Percentiles rank a stretch among this genome's conserved stretches.
Evolutionary conservation across 2,797 vertebrate species (phyloP).

Genomic region (Syngnathus rostellatus): DNA sequence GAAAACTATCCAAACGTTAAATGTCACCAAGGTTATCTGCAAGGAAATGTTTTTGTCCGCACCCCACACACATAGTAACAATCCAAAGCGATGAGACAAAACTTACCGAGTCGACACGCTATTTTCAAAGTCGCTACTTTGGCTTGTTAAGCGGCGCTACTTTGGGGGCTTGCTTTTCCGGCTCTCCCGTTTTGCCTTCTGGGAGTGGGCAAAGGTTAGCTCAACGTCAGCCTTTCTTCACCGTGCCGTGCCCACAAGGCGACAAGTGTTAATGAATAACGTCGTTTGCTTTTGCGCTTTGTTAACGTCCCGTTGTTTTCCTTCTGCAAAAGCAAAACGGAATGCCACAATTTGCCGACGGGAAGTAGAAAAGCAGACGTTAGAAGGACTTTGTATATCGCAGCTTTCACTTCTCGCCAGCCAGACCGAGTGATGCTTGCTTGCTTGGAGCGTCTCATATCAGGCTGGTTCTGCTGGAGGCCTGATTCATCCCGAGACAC

Average conservation of each 20-base stretch:
- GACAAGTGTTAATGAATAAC: slow-evolving; percentile 11
- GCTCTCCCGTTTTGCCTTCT: not conserved
- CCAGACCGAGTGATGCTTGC: not conserved
- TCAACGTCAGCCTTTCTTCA: not conserved
- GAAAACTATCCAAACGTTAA: not conserved
- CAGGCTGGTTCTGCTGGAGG: slow-evolving; percentile 75
- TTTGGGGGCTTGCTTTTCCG: not conserved
- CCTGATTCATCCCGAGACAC: slow-evolving; percentile 68
- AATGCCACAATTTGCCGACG: too few species aligned
- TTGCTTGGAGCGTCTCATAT: slow-evolving; percentile 58
- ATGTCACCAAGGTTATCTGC: not conserved
- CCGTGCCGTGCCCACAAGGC: not conserved
- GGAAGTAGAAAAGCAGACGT: too few species aligned
- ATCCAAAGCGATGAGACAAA: too few species aligned
- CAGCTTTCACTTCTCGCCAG: too few species aligned
- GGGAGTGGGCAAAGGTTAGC: slow-evolving; percentile 2
- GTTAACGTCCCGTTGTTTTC: not conserved
- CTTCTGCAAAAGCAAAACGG: not conserved
- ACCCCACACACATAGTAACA: not conserved
- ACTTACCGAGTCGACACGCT: not conserved
- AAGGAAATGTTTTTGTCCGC: not conserved
- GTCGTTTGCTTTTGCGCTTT: slow-evolving; percentile 1
- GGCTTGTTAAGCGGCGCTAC: not conserved
- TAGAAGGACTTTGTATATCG: too few species aligned
- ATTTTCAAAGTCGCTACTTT: not conserved